These are phyloP conservation scores for Phasianus colchicus DNA, from an alignment of 2,113 vertebrate genomes.

Conservation along the genomic window DNA sequence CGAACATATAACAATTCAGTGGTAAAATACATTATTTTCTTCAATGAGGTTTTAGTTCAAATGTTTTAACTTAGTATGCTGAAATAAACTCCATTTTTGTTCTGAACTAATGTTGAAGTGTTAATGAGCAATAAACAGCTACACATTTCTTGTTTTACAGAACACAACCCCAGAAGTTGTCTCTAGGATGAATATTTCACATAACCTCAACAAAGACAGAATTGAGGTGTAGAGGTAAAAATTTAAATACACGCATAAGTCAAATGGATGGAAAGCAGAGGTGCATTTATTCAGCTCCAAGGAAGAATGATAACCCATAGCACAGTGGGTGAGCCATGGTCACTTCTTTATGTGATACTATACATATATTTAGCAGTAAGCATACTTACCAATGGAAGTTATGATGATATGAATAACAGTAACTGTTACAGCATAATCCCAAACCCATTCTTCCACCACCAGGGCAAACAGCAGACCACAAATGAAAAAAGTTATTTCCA, in stretches of 20 bases:
- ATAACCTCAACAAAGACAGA: not conserved
- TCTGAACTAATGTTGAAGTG: not conserved
- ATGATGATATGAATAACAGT: conserved; percentile 83
- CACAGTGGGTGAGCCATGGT: not conserved
- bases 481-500: conserved; percentile 85
- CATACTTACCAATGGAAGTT: conserved; percentile 83
- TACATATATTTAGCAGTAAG: not conserved
- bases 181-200: not conserved
- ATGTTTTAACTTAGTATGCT: not conserved
- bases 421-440: conserved; percentile 88
- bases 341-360: not conserved
- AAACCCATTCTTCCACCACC: conserved; percentile 86
- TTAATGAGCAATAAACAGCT: not conserved
- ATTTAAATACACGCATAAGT: not conserved
- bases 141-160: not conserved
- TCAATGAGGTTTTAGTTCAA: not conserved
- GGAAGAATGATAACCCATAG: not conserved
- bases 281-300: not conserved
- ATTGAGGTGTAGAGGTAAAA: not conserved
- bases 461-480: conserved; percentile 86
- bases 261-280: not conserved
- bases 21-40: not conserved
- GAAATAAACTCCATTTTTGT: not conserved
- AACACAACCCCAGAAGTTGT: not conserved
- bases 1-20: not conserved